These are phyloP conservation scores for Drosophila suboccidentalis DNA, from an alignment of 2,888 invertebrate species.

Conservation along the genomic window DNA sequence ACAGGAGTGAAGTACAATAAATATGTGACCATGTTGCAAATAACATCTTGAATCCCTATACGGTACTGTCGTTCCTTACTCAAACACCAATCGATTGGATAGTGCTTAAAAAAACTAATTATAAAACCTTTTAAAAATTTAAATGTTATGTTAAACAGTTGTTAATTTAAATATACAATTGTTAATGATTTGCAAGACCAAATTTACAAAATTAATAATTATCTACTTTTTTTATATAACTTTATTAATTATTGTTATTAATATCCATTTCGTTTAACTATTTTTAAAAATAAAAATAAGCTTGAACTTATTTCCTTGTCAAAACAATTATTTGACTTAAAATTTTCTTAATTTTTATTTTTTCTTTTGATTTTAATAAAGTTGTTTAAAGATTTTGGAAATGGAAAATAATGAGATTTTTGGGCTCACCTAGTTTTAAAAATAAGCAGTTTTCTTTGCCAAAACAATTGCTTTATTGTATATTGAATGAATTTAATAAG, in stretches of 20 bases:
- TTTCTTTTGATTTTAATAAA: too few relatives aligned
- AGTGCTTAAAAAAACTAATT: background rate
- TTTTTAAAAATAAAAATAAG: too few relatives aligned
- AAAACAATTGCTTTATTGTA: too few relatives aligned
- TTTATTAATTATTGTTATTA: too few relatives aligned
- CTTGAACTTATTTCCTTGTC: background rate
- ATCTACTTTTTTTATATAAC: background rate
- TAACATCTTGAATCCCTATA: conserved; percentile 13
- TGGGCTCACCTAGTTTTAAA: too few relatives aligned
- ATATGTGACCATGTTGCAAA: conserved; percentile 31
- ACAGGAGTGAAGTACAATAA: conserved; percentile 11
- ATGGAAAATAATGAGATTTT: too few relatives aligned
- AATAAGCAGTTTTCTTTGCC: too few relatives aligned
- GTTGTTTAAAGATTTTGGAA: too few relatives aligned
- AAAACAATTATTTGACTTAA: too few relatives aligned
- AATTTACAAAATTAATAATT: background rate
- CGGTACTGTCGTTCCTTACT: background rate
- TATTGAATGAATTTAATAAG: too few relatives aligned
- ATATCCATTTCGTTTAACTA: too few relatives aligned
- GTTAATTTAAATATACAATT: background rate
- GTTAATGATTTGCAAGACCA: background rate
- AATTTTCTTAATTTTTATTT: too few relatives aligned
- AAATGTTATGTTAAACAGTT: background rate
- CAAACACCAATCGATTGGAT: background rate
- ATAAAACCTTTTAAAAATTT: background rate